Conservation (phyloP, 2,888 invertebrate genomes). For the Desoria tigrina region DNA sequence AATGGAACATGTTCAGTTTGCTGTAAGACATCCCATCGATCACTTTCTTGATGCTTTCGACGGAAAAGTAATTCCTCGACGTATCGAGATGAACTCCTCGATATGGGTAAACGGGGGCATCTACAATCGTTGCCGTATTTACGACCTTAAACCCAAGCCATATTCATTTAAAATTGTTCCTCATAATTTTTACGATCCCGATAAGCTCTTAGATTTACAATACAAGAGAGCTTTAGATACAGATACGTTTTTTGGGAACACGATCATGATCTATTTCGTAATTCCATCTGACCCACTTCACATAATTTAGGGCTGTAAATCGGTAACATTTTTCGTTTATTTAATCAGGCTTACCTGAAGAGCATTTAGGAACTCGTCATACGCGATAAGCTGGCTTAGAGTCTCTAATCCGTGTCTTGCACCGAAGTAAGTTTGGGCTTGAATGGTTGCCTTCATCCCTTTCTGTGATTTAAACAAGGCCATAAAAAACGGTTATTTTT, state of each 20-base stretch:
- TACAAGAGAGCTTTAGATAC: too few species aligned
- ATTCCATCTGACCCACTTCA: too few species aligned
- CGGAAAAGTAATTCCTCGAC: conserved; percentile 64
- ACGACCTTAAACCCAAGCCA: too few species aligned
- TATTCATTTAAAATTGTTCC: too few species aligned
- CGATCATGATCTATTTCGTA: too few species aligned
- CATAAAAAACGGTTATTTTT: too few species aligned
- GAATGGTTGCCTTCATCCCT: conserved; percentile 43
- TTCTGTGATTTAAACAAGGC: too few species aligned
- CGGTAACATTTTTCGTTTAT: too few species aligned
- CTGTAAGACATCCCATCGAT: conserved; percentile 61
- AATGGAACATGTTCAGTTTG: conserved; percentile 62
- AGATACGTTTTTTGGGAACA: too few species aligned
- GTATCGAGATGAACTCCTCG: conserved; percentile 62
- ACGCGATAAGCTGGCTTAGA: conserved; percentile 67
- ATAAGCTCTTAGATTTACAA: too few species aligned
- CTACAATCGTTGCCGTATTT: conserved; percentile 55
- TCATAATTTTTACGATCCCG: too few species aligned
- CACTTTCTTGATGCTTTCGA: conserved; percentile 57
- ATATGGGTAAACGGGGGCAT: conserved; percentile 61
- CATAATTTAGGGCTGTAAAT: too few species aligned
- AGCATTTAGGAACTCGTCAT: conserved; percentile 55
- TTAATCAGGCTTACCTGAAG: conserved; percentile 61
- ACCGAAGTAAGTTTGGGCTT: conserved; percentile 65
- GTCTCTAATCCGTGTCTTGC: conserved; percentile 76